Evolutionary conservation across 2,113 vertebrate genomes (phyloP).

Genomic region (Alexandromys fortis): DNA sequence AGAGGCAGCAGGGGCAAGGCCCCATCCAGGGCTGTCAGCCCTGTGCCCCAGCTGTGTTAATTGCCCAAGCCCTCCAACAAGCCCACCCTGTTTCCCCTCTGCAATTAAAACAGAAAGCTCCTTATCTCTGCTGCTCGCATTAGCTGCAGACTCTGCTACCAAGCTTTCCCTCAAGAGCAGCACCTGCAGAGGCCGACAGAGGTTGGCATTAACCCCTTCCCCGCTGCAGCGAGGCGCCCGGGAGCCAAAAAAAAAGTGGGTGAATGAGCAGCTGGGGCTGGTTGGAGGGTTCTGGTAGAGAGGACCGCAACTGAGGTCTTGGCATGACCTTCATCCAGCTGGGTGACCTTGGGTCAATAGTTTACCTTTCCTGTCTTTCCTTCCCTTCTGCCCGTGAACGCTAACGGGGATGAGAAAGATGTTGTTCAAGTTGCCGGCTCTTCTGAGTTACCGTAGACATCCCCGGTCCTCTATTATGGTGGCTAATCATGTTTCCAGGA

Average conservation of each 20-base stretch:
- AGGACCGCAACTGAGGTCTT: not conserved
- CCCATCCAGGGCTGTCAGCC: constrained; percentile 43
- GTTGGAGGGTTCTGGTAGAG: not conserved
- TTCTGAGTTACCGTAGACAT: not conserved
- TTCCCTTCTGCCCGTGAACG: not conserved
- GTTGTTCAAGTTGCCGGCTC: not conserved
- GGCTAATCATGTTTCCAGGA: not conserved
- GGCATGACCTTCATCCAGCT: too few species aligned
- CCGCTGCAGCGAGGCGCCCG: not conserved
- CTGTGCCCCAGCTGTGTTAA: constrained; percentile 69
- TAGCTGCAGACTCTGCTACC: constrained; percentile 30
- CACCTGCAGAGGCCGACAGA: constrained; percentile 60
- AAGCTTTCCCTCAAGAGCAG: constrained; percentile 55
- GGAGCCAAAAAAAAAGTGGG: not conserved
- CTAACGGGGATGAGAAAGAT: not conserved
- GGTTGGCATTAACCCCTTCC: constrained; percentile 66
- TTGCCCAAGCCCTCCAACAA: constrained; percentile 68
- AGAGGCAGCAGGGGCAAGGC: constrained; percentile 15
- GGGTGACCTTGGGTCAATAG: not conserved
- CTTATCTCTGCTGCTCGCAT: constrained; percentile 45
- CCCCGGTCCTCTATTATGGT: not conserved
- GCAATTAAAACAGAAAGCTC: constrained; percentile 69
- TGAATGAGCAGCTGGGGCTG: not conserved
- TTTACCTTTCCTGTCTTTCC: not conserved
- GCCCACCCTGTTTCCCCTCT: constrained; percentile 56